Conservation (phyloP, 2,888 invertebrate genomes). For the Homarus gammarus region DNA sequence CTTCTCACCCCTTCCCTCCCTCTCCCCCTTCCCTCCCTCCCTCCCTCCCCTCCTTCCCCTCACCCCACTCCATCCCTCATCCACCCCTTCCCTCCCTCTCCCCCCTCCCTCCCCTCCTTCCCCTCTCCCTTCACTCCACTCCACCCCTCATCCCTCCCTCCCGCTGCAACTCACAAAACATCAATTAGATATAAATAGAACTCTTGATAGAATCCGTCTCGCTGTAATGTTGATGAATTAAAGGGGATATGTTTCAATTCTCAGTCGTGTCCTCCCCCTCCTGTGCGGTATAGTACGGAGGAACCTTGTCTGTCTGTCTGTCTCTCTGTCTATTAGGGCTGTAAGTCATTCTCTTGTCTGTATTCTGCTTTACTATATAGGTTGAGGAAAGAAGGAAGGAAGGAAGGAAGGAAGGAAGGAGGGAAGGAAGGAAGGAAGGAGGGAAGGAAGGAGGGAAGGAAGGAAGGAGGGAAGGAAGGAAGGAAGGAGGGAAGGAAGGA, state of each 20-base stretch:
- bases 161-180: too few relatives aligned
- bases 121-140: not conserved
- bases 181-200: too few relatives aligned
- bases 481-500: too few relatives aligned
- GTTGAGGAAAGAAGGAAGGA: too few relatives aligned
- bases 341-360: not conserved
- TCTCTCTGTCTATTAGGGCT: not conserved
- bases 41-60: not conserved
- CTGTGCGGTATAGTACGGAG: too few relatives aligned
- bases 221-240: too few relatives aligned
- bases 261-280: not conserved
- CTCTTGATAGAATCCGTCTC: too few relatives aligned
- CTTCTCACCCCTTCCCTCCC: not conserved
- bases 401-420: too few relatives aligned
- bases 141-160: not conserved
- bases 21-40: not conserved
- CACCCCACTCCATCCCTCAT: not conserved
- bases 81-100: not conserved
- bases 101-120: not conserved
- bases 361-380: not conserved
- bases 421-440: too few relatives aligned
- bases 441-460: not conserved
- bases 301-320: conserved; percentile 8
- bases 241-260: too few relatives aligned
- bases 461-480: not conserved